These are phyloP conservation scores for Colletes gigas DNA, from an alignment of 1,140 invertebrate genomes.

Conservation along the genomic window DNA sequence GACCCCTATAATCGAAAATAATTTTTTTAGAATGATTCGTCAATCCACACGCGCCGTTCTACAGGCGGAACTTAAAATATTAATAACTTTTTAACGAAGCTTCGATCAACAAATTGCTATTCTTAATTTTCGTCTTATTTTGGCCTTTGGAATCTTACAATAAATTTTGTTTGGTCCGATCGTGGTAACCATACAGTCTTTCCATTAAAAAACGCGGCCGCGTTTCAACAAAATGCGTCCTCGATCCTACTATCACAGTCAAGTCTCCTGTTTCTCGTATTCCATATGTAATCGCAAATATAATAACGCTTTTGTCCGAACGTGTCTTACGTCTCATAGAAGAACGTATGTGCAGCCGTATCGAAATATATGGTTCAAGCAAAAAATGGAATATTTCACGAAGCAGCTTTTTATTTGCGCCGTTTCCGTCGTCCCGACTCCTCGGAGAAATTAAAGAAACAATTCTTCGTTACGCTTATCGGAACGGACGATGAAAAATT, in stretches of 20 bases:
- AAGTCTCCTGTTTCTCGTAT: slow-evolving; percentile 64
- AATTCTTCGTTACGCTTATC: slow-evolving; percentile 22
- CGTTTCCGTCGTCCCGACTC: slow-evolving; percentile 1
- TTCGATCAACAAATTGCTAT: no score
- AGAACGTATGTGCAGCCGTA: slow-evolving; percentile 49
- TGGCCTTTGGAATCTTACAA: background rate
- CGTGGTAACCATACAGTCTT: background rate
- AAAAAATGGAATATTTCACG: slow-evolving; percentile 56
- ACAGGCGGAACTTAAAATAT: no score
- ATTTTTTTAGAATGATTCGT: no score
- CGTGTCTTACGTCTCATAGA: slow-evolving; percentile 36
- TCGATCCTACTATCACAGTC: slow-evolving; percentile 77
- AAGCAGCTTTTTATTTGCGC: slow-evolving; percentile 36
- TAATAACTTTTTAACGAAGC: no score
- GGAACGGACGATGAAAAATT: slow-evolving; percentile 28
- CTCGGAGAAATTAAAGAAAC: background rate
- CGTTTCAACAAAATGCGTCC: slow-evolving; percentile 63
- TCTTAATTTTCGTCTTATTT: no score
- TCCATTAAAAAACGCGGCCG: slow-evolving; percentile 56
- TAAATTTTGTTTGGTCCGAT: slow-evolving; percentile 27
- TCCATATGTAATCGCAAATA: slow-evolving; percentile 57
- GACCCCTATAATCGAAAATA: no score
- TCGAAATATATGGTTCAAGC: slow-evolving; percentile 32
- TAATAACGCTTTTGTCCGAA: slow-evolving; percentile 47
- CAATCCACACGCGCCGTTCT: no score